Evolutionary conservation across 2,888 invertebrate species (phyloP), one percentile per base, ranked within the genome.

Genomic region (Drosophila greeni): DNA sequence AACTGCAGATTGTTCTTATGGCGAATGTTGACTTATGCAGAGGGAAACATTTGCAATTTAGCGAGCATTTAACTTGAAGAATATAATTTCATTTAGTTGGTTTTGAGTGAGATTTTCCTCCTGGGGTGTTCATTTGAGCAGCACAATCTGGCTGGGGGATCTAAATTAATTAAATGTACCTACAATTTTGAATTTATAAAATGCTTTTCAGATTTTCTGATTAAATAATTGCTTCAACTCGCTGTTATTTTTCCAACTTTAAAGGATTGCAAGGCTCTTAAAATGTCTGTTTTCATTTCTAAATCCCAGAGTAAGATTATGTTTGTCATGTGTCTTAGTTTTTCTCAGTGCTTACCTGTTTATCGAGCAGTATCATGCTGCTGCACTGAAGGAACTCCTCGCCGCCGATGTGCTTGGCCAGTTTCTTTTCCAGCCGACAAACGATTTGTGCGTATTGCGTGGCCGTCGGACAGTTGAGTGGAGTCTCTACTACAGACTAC

Each of bases 381-480:
- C 87, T 88, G 72, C 89, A 89, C 76, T 89, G 89, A 49, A 89
- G 70, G 76, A 89, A 89, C 64, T 89, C 89, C 72, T 89, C 89
- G 7, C 89, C 88, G 18, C 89, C 89, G 72, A 89, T 84, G 66
- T 88, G 89, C 74, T 88, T 89, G 47, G 89, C 88, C 73, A 89
- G 74, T 69, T 89, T 89, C 74, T 88, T 86, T 71, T 89, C 89
- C 52, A 88, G 80, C 24, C 88, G 85, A 71, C 89, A 89, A 45
- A 89, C 73, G 58, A 89, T 86, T 84, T 89, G 89, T 66, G 89
- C 89, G 73, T 88, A 87, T 72, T 88, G 88, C 56, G 88, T 86
- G 70, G 89, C 85, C 66, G 87, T 88, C 54, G 88, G 87, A 72
- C 86, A 86, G 68, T 83, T 84, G 47, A 79, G 65, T 51, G 75